phyloP scores from a whole-genome alignment of 2,888 invertebrate species.

The Bhutanitis thaidina region DNA sequence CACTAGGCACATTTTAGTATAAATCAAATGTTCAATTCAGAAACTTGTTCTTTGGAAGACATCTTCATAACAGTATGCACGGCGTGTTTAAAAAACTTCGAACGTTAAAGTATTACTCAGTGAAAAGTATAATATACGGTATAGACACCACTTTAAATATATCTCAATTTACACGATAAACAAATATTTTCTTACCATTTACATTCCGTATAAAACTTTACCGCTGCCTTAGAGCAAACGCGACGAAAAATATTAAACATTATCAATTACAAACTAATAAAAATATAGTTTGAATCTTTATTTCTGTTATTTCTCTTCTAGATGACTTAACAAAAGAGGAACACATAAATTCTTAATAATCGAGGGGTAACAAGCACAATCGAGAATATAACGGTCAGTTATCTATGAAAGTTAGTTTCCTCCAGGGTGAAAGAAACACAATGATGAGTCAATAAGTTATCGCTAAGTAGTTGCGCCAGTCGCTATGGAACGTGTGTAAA shows the following conservation, averaged over 20 bases:
- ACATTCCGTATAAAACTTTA: constrained; percentile 34
- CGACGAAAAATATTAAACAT: constrained; percentile 8
- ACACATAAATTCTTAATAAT: background rate
- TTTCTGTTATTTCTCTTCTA: constrained; percentile 15
- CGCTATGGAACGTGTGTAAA: no score
- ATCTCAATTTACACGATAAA: no score
- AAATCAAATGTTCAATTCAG: no score
- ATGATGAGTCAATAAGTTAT: constrained; percentile 3
- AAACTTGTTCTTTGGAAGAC: no score
- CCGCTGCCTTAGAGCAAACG: background rate
- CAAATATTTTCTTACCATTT: constrained; percentile 38
- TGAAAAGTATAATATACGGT: no score
- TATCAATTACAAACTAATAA: background rate
- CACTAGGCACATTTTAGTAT: no score
- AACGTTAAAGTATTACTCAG: no score
- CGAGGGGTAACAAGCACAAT: background rate
- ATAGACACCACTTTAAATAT: no score
- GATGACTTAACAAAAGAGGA: background rate
- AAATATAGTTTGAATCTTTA: background rate
- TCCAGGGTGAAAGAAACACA: constrained; percentile 1
- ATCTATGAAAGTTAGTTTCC: background rate
- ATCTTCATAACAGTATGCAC: no score
- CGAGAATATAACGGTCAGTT: background rate
- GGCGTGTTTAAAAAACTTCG: no score
- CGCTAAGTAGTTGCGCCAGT: background rate